phyloP scores from a whole-genome alignment of 30 jellyfish, hydroid and myxozoan species.

The Cassiopea andromeda region DNA sequence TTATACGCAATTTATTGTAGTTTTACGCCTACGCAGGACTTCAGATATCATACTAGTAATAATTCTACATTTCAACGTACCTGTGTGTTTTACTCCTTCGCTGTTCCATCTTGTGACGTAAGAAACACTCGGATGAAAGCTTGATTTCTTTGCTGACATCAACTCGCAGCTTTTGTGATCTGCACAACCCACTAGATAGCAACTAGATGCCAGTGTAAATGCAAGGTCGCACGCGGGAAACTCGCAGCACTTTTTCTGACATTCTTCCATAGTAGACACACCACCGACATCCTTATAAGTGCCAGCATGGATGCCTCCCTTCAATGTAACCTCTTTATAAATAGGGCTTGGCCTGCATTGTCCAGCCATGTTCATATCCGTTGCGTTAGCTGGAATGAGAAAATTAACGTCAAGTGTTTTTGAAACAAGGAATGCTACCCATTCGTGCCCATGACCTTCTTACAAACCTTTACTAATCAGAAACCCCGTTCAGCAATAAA shows the following conservation, averaged over 20 bases:
- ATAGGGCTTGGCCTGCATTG: conserved; percentile 90
- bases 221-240: conserved; percentile 98
- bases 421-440: neutral
- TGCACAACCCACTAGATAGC: conserved; percentile 94
- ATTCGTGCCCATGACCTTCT: too few relatives aligned
- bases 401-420: neutral
- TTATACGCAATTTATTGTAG: too few relatives aligned
- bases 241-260: conserved; percentile 97
- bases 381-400: conserved; percentile 67
- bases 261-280: conserved; percentile 94
- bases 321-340: conserved; percentile 92
- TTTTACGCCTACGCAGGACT: neutral
- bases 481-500: too few relatives aligned
- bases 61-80: conserved; percentile 26
- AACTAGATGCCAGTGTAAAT: conserved; percentile 92
- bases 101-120: conserved; percentile 98
- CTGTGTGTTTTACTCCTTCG: conserved; percentile 98
- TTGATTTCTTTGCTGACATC: conserved; percentile 89
- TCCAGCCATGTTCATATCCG: conserved; percentile 94
- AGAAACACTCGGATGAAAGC: conserved; percentile 91
- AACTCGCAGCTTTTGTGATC: conserved; percentile 93
- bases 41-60: neutral
- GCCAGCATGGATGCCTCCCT: conserved; percentile 99
- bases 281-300: conserved; percentile 98
- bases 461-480: too few relatives aligned